Base-by-base conservation (phyloP, 2,113 vertebrate species). In the Sinosuthora webbiana region DNA sequence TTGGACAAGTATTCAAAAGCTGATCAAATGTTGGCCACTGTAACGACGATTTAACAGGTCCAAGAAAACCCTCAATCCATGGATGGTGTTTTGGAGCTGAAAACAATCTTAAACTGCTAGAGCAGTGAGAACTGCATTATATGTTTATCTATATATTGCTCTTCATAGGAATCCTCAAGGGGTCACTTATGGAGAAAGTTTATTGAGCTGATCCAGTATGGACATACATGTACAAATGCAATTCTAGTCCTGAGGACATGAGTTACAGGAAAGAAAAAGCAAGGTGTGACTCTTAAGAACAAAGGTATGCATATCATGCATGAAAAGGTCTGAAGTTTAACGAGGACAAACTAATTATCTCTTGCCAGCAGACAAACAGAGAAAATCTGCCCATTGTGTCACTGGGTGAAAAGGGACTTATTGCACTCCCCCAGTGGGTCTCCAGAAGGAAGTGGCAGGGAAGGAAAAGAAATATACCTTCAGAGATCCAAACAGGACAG, bases 371-470 rank as follows among this genome's bases (percentile, higher is more conserved):
- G 21, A 15, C 3, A n/a, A 63, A 31, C 0, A 2, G 15, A 25
- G 5, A 69, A 23, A n/a, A 76, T 30, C 15, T 71, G 12, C 7
- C 22, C 1, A 11, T 59, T 83, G 5, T 80, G 37, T 53, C 37
- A 24, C 1, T 3, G 42, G 6, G 2, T 67, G 9, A 20, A 67
- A 16, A 2, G 28, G 5, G 10, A 67, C 6, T 42, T 67, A 12
- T 7, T 2, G 1, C 19, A 11, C 2, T 80, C 8, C 6, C 1
- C 2, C 9, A 11, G 2, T 33, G 17, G 6, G 2, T 1, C 1
- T 7, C 13, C 35, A 52, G 49, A n/a, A 68, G 13, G 14, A 76
- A 76, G 45, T 5, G 5, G 4, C 9, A 56, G 30, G 9, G 2
- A 41, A 4, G 25, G 15, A 65, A 15, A 63, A 55, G 13, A 83